Percentiles rank a stretch among this genome's conserved stretches.
Evolutionary conservation across 1,140 invertebrate genomes (phyloP).

Genomic region (Drosophila orosa): DNA sequence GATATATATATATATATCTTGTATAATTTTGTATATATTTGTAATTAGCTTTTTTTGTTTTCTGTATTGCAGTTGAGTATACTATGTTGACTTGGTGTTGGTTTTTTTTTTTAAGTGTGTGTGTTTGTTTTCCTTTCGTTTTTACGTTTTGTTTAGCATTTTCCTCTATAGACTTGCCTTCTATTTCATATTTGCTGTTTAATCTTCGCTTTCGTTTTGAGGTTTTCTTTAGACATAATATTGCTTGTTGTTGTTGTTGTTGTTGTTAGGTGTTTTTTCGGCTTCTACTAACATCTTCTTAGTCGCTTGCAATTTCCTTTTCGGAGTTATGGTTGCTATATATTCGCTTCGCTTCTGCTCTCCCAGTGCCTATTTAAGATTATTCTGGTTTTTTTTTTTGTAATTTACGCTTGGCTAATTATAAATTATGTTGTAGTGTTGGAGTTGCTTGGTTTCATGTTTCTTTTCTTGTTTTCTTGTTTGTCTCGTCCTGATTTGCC

Average conservation of each 20-base stretch:
- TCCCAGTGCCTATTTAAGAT: conserved; percentile 35
- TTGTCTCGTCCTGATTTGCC: conserved; percentile 34
- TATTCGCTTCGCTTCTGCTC: conserved; percentile 21
- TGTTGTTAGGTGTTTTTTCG: conserved; percentile 39
- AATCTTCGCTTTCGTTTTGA: conserved; percentile 31
- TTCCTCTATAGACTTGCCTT: background rate
- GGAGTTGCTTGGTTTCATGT: conserved; percentile 33
- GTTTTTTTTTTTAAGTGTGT: conserved; percentile 19
- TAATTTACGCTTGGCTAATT: conserved; percentile 75
- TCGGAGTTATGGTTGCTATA: conserved; percentile 17
- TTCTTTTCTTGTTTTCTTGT: conserved; percentile 31
- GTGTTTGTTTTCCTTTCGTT: conserved; percentile 15
- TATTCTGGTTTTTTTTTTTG: conserved; percentile 37
- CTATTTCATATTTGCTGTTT: conserved; percentile 26
- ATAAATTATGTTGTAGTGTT: conserved; percentile 67
- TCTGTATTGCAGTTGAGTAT: conserved; percentile 77
- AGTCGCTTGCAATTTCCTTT: conserved; percentile 12
- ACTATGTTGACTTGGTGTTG: conserved; percentile 69
- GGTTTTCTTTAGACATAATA: conserved; percentile 31
- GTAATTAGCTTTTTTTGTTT: conserved; percentile 54
- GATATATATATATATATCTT: conserved; percentile 21
- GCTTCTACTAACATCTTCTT: conserved; percentile 29
- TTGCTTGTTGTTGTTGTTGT: conserved; percentile 57
- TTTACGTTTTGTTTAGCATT: conserved; percentile 26
- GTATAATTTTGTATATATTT: conserved; percentile 16